Conservation (phyloP, 2,797 vertebrate species). For the Apogon hyalosoma region DNA sequence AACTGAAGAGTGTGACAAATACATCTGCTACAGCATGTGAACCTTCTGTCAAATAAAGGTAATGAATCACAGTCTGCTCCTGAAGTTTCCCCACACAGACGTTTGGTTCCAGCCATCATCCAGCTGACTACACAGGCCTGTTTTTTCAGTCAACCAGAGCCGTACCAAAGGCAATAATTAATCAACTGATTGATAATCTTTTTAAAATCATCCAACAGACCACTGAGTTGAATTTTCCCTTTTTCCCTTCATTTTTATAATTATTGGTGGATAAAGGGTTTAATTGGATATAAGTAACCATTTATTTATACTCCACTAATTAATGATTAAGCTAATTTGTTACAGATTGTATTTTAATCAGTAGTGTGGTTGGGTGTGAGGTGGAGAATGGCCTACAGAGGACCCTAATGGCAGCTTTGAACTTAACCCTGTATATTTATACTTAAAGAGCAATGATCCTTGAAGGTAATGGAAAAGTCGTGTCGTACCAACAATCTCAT, state of each 20-base stretch:
- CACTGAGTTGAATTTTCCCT: slow-evolving; percentile 1
- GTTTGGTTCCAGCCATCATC: slow-evolving; percentile 2
- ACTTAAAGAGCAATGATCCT: neutral
- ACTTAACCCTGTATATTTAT: neutral
- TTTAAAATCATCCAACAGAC: slow-evolving; percentile 10
- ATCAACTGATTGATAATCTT: slow-evolving; percentile 9
- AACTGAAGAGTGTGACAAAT: slow-evolving; percentile 12
- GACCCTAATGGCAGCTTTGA: neutral
- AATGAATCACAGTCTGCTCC: slow-evolving; percentile 12
- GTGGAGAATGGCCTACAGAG: slow-evolving; percentile 2
- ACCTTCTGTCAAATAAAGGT: slow-evolving; percentile 7
- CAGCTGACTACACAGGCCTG: slow-evolving; percentile 1
- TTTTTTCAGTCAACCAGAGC: neutral
- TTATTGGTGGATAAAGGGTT: no score
- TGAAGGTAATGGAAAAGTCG: neutral
- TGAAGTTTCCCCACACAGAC: slow-evolving; percentile 14
- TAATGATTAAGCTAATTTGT: no score
- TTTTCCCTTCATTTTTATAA: no score
- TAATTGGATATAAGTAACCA: no score
- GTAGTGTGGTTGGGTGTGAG: neutral
- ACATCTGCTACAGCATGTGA: slow-evolving; percentile 7
- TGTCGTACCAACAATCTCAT: slow-evolving; percentile 78
- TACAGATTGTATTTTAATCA: no score
- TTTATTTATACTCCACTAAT: no score
- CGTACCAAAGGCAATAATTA: slow-evolving; percentile 1